A percentile compares a stretch with the other conserved stretches of the same genome.
These are phyloP conservation scores for Ateles fusciceps DNA, from an alignment of 2,797 vertebrate genomes.

Conservation along the genomic window DNA sequence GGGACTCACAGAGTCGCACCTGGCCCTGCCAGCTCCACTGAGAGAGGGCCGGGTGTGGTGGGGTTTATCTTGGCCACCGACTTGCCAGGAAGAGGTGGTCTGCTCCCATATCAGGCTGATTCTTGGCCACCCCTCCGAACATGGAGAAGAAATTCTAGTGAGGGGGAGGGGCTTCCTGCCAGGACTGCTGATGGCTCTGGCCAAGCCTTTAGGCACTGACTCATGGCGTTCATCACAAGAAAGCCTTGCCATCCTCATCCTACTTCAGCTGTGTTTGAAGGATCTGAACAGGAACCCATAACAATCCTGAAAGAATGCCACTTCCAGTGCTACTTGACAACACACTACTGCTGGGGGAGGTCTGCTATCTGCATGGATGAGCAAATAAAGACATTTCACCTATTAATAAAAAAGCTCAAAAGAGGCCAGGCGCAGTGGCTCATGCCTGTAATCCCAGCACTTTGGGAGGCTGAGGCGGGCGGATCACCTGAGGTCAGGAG, in stretches of 20 bases:
- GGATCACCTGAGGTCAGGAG: no score
- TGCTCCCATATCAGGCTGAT: background rate
- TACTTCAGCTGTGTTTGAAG: background rate
- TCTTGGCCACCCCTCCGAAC: background rate
- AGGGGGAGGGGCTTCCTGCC: background rate
- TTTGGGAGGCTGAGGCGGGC: no score
- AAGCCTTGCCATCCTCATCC: background rate
- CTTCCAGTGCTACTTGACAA: background rate
- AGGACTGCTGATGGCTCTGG: background rate
- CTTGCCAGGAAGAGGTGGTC: background rate
- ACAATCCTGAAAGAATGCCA: background rate
- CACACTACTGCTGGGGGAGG: background rate
- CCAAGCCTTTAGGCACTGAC: background rate
- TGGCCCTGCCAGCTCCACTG: background rate
- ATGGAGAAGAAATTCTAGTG: background rate
- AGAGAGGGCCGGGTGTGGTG: background rate
- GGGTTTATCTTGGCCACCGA: background rate
- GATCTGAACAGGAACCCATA: background rate
- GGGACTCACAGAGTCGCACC: background rate
- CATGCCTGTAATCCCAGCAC: no score
- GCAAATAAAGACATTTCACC: background rate
- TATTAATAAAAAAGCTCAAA: background rate
- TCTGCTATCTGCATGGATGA: background rate
- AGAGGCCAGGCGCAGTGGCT: no score
- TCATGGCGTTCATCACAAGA: background rate